Conservation (phyloP, 1,140 invertebrate species). For the Scaptomyza graminum region DNA sequence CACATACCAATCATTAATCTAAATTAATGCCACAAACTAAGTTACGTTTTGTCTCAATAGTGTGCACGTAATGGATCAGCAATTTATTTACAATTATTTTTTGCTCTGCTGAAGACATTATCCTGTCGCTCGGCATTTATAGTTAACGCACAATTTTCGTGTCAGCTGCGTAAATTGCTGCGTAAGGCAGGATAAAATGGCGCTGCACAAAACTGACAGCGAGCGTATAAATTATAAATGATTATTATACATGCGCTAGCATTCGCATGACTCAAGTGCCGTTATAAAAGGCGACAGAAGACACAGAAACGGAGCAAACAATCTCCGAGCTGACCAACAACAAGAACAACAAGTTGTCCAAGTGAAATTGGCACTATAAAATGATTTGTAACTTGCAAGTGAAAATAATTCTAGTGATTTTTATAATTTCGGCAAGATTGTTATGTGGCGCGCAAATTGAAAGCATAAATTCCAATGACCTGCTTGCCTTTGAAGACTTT, state of each 20-base stretch:
- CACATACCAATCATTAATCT: neutral
- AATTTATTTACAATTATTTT: neutral
- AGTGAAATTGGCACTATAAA: slow-evolving; percentile 71
- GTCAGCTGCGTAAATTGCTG: slow-evolving; percentile 57
- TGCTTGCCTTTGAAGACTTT: slow-evolving; percentile 69
- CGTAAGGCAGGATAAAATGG: slow-evolving; percentile 35
- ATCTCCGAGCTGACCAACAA: neutral
- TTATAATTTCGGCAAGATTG: slow-evolving; percentile 72
- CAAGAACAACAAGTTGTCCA: slow-evolving; percentile 13
- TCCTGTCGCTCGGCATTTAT: slow-evolving; percentile 25
- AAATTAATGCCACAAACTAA: neutral
- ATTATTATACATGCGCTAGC: slow-evolving; percentile 21
- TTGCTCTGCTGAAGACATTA: slow-evolving; percentile 31
- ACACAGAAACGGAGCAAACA: neutral
- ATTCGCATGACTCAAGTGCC: slow-evolving; percentile 16
- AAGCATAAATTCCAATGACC: slow-evolving; percentile 78
- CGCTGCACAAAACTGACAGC: slow-evolving; percentile 42
- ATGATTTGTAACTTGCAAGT: slow-evolving; percentile 72
- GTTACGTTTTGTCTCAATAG: neutral
- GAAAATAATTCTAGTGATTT: slow-evolving; percentile 79
- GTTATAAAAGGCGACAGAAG: slow-evolving; percentile 35
- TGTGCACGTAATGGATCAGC: neutral
- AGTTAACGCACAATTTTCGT: slow-evolving; percentile 55
- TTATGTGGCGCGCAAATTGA: slow-evolving; percentile 71
- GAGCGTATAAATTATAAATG: slow-evolving; percentile 66